These are phyloP conservation scores for Elmis aenea DNA, from an alignment of 2,888 invertebrate genomes.

Conservation along the genomic window DNA sequence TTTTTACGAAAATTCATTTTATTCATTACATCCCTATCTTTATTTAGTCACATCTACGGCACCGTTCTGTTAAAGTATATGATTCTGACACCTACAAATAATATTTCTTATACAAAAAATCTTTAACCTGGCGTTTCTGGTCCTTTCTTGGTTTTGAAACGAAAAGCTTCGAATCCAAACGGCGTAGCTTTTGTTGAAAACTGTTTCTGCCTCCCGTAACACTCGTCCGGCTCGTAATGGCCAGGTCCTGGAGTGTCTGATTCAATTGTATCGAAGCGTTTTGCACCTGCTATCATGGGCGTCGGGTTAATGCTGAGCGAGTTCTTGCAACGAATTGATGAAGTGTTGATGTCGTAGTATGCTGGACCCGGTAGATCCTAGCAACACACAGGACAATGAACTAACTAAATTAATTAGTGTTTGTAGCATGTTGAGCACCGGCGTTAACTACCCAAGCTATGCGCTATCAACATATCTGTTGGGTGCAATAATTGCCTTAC, in stretches of 20 bases:
- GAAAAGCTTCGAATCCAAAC: conserved; percentile 16
- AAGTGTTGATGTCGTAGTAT: conserved; percentile 26
- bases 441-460: too few relatives aligned
- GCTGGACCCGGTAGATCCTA: conserved; percentile 36
- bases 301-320: conserved; percentile 28
- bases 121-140: conserved; percentile 2
- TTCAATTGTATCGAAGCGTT: conserved; percentile 23
- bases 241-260: conserved; percentile 28
- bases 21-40: too few relatives aligned
- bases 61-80: too few relatives aligned
- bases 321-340: conserved; percentile 11
- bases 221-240: conserved; percentile 23
- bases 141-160: conserved; percentile 11
- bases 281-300: conserved; percentile 28
- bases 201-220: conserved; percentile 9
- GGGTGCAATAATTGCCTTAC: too few relatives aligned
- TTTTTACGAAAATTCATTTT: too few relatives aligned
- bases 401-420: too few relatives aligned
- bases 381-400: too few relatives aligned
- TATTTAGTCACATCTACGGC: too few relatives aligned
- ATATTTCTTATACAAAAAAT: too few relatives aligned
- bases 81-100: too few relatives aligned
- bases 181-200: conserved; percentile 23
- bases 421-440: too few relatives aligned
- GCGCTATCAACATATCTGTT: too few relatives aligned